These are phyloP conservation scores for Arctocebus calabarensis DNA, from an alignment of 2,797 vertebrate genomes.

Conservation along the genomic window DNA sequence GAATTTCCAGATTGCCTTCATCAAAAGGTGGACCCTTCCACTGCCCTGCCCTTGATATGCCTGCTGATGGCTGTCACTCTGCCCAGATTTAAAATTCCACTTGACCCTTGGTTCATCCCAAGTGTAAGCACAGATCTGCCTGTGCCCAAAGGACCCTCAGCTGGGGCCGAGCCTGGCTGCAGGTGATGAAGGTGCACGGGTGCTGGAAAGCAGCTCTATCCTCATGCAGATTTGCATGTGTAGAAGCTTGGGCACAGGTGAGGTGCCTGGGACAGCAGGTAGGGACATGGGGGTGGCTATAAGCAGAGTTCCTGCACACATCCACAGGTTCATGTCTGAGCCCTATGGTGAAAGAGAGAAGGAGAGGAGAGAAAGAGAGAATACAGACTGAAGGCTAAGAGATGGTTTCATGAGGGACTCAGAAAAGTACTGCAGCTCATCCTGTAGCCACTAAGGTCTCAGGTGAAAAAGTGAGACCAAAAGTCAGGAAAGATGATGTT, in stretches of 20 bases:
- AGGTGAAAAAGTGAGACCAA: neutral
- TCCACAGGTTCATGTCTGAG: neutral
- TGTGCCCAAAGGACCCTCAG: neutral
- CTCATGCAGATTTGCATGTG: neutral
- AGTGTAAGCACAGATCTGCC: neutral
- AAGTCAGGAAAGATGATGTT: neutral
- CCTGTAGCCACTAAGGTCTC: neutral
- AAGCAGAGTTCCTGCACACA: neutral
- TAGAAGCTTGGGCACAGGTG: neutral
- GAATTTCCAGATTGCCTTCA: neutral
- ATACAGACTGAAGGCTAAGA: neutral
- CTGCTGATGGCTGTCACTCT: neutral
- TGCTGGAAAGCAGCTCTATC: neutral
- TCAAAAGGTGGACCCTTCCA: neutral
- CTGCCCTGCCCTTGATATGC: too few species aligned
- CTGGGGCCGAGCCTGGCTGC: too few species aligned
- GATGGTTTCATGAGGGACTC: neutral
- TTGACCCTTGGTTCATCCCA: neutral
- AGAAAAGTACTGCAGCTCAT: neutral
- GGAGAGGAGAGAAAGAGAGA: neutral
- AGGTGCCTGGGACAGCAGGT: neutral
- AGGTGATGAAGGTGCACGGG: accelerated
- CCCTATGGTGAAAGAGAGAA: neutral
- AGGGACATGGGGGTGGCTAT: neutral
- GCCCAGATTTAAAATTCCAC: neutral